A percentile compares a stretch with the other conserved stretches of the same genome.
These are phyloP conservation scores for Empidonax alnorum DNA, from an alignment of 2,113 vertebrate genomes.

Conservation along the genomic window DNA sequence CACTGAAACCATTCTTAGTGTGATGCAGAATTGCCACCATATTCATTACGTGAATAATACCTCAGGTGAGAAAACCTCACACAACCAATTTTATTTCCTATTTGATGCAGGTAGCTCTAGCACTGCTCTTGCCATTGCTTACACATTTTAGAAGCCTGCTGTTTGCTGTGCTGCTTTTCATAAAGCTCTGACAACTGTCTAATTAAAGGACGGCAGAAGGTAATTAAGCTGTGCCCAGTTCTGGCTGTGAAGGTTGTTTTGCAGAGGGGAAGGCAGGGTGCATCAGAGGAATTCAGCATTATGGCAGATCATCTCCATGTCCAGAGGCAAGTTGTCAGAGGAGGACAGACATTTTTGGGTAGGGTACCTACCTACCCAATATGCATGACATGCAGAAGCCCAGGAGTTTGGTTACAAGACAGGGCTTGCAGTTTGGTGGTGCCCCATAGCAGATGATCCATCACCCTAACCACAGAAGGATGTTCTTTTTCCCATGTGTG, in stretches of 20 bases:
- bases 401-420: background rate
- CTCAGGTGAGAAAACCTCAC: background rate
- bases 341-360: background rate
- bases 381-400: background rate
- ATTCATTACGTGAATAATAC: background rate
- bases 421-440: background rate
- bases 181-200: background rate
- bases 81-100: background rate
- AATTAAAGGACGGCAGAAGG: background rate
- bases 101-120: background rate
- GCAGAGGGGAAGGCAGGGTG: background rate
- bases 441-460: background rate
- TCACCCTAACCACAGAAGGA: background rate
- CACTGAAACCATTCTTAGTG: background rate
- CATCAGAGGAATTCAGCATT: background rate
- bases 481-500: background rate
- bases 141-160: background rate
- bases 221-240: background rate
- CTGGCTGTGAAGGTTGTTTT: background rate
- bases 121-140: background rate
- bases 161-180: background rate
- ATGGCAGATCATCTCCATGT: accelerated
- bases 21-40: background rate
- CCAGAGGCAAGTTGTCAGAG: background rate
- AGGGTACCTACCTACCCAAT: background rate